phyloP scores from a whole-genome alignment of 2,888 invertebrate genomes.

The Tenthredo amoena region DNA sequence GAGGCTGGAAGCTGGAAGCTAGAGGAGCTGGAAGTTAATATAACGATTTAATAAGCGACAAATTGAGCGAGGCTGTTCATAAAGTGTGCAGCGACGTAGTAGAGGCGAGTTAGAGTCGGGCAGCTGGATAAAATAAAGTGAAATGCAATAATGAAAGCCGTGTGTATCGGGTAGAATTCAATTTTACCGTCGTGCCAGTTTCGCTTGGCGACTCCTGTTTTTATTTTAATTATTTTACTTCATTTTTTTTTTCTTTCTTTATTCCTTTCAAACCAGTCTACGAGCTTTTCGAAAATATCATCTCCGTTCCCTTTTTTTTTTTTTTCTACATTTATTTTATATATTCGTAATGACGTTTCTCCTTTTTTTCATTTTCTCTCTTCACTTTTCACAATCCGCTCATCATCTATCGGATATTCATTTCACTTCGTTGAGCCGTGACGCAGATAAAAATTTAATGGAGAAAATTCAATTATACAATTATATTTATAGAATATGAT shows the following conservation, averaged over 20 bases:
- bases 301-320: background rate
- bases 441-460: background rate
- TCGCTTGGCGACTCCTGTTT: background rate
- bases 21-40: constrained; percentile 10
- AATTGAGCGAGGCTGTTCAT: constrained; percentile 28
- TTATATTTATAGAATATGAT: background rate
- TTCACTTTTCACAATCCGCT: background rate
- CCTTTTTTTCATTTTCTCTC: background rate
- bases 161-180: constrained; percentile 48
- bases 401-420: background rate
- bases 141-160: constrained; percentile 49
- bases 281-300: background rate
- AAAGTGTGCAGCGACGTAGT: constrained; percentile 2
- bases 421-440: background rate
- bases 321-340: background rate
- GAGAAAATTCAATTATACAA: background rate
- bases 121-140: constrained; percentile 44
- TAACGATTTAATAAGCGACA: constrained; percentile 38
- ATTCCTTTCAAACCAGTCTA: background rate
- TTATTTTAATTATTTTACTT: background rate
- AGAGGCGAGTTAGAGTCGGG: constrained; percentile 21
- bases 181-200: constrained; percentile 28
- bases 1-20: background rate
- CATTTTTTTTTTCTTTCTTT: background rate
- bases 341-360: background rate